Evolutionary conservation across 2,888 invertebrate genomes (phyloP).

Genomic region (Ichneumon xanthorius): DNA sequence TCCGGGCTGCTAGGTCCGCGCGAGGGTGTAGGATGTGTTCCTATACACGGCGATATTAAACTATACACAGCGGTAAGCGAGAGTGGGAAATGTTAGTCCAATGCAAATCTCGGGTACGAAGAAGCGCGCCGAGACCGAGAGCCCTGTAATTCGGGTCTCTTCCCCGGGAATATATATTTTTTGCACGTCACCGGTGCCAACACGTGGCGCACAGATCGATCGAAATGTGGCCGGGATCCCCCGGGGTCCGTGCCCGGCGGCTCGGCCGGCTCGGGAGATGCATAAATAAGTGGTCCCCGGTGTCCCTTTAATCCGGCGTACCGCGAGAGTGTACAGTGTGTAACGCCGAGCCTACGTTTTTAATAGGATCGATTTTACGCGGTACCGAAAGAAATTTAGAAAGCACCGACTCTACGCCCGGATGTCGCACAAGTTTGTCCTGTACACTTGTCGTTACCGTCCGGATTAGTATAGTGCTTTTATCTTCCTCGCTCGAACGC

Average conservation of each 20-base stretch:
- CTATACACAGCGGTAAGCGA: conserved; percentile 50
- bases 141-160: conserved; percentile 70
- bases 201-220: conserved; percentile 82
- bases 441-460: conserved; percentile 10
- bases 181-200: conserved; percentile 80
- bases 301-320: conserved; percentile 71
- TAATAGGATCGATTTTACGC: conserved; percentile 68
- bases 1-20: conserved; percentile 34
- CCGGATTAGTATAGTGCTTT: conserved; percentile 51
- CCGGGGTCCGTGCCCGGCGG: conserved; percentile 53
- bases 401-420: background rate
- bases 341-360: conserved; percentile 68
- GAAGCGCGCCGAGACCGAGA: conserved; percentile 64
- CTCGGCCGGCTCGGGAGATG: conserved; percentile 73
- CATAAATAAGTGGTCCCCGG: conserved; percentile 77
- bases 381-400: conserved; percentile 39
- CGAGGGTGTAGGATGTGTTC: conserved; percentile 50
- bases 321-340: conserved; percentile 4
- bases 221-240: conserved; percentile 76
- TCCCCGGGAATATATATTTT: conserved; percentile 78
- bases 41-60: conserved; percentile 59
- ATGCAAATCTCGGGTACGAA: conserved; percentile 68
- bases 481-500: conserved; percentile 41
- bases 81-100: conserved; percentile 62
- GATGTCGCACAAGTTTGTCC: background rate